Evolutionary conservation across 2,888 invertebrate genomes (phyloP), one percentile per base, ranked within the genome.

Genomic region (Mimachlamys varia): DNA sequence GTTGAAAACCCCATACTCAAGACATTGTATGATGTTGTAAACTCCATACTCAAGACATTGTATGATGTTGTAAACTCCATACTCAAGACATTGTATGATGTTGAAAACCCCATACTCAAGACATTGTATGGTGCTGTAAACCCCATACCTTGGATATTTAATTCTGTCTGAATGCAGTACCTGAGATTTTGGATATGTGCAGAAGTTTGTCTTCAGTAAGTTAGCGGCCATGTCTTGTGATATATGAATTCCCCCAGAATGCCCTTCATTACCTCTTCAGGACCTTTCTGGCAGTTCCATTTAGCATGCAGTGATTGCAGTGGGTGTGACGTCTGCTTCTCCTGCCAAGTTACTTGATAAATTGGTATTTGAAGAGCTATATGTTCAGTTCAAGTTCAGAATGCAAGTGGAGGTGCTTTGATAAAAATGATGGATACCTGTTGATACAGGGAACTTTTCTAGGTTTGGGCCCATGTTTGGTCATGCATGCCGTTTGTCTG

Each of bases 331-430:
- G 22, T 62, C 22, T 62, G 22, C 62, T 3, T 3, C 22, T 62
- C 22, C 22, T 62, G 62, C 62, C 62, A 62, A 62, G 62, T 22
- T 62, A 22, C 22, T 17, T 62, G 62, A 62, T 62, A 62, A 22
- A 62, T 62, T n/a, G 62, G 62, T 22, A n/a, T 22, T n/a, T 62
- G n/a, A 62, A 62, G 62, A 62, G 62, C 22, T 22, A 3, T 62
- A 17, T 62, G 17, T 62, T 62, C 62, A 62, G 62, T 62, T 62
- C n/a, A 62, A n/a, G 7, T 62, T 17, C 7, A 62, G n/a, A 62
- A 22, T 62, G 62, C 62, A 62, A 62, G 62, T 62, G 22, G n/a
- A 62, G n/a, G 62, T 62, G 62, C 62, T 62, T 62, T 62, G 62
- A 62, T 62, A 62, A 53, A 53, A 53, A 53, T 19, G 17, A 7